Base-by-base conservation (phyloP, 2,888 invertebrate genomes). In the Timema cristinae region DNA sequence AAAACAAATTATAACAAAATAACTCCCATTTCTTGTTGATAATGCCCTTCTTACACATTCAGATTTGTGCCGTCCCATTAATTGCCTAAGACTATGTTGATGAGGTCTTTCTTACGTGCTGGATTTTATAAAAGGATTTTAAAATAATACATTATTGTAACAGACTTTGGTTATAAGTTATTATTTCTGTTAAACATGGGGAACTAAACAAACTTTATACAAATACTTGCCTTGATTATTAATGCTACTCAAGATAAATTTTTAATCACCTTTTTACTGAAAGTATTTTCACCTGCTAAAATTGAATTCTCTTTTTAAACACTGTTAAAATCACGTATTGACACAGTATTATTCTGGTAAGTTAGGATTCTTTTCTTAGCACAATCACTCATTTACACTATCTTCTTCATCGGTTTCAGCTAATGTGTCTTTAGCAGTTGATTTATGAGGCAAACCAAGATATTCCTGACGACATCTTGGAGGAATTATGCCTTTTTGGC, bases 381-480 rank as follows among this genome's bases (percentile, higher is more conserved):
- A 56, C 7, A 56, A 13, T 56, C 6, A 56, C 6, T 56, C 56
- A 56, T 16, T 56, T 6, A 15, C 56, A 56, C 16, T 10, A 56
- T 56, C 10, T 6, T 56, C 56, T 7, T 56, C 10, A 56, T n/a
- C n/a, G n/a, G 56, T 56, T 56, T 56, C 56, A 56, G 7, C 6
- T 56, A 56, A 56, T 56, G 6, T 56, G 11, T 56, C 56, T 6
- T 56, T 13, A 56, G 16, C 56, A 7, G 11, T 56, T 56, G 56
- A 13, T 56, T 56, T 56, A 16, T 56, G 6, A 15, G 56, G 56
- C 56, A 56, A 56, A 56, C 56, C 56, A 56, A 56, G n/a, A 56
- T 56, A 56, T 56, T 56, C 56, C 56, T 56, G 56, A 15, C 56
- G 56, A 56, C n/a, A 56, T 56, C 56, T 56, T 56, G 56, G 16